Base-by-base conservation (phyloP, 2,113 vertebrate genomes). In the Rhegmatorhina hoffmannsi region DNA sequence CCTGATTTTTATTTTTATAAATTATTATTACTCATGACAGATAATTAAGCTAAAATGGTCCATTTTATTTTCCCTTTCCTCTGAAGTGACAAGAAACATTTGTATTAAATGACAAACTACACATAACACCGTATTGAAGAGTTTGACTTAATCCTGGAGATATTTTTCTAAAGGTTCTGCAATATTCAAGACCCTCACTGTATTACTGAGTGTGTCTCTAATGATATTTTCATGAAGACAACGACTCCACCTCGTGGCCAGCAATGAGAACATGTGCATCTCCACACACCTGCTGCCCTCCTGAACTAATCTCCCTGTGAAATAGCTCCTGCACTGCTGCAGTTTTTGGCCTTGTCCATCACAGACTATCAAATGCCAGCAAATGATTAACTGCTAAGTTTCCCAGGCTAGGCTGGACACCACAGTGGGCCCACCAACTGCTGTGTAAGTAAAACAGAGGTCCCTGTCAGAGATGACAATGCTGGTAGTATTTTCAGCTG, bases 171-270 rank as follows among this genome's bases (percentile, higher is more conserved):
- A 69, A 74, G 21, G 31, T 40, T 73, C 66, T 78, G 64, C 43
- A 74, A 9, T 13, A n/a, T 28, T 34, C 24, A 38, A 60, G 25
- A 66, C 36, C 18, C 18, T 13, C 7, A 24, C 28, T 31, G 50
- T 3, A 44, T 12, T 52, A 75, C 7, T 2, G 7, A 26, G 29
- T 1, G 0, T 2, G 11, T 12, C 33, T 34, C 14, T 6, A 66
- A 91, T 34, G 16, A 1, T 10, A 28, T 9, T 46, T 67, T 10
- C 67, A 86, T 69, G 76, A 89, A 81, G 78, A 84, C 58, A 74
- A 97, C 5, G 25, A 90, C 95, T 93, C 95, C 96, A 96, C 80
- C 97, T 97, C 87, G 97, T 94, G 97, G 97, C 60, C 74, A 79
- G 38, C 11, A 33, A 76, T 38, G 62, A 95, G 87, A 97, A 96